A percentile compares a stretch with the other conserved stretches of the same genome.
Evolutionary conservation across 2,888 invertebrate species (phyloP).

Genomic region (Hofmannophila pseudospretella): DNA sequence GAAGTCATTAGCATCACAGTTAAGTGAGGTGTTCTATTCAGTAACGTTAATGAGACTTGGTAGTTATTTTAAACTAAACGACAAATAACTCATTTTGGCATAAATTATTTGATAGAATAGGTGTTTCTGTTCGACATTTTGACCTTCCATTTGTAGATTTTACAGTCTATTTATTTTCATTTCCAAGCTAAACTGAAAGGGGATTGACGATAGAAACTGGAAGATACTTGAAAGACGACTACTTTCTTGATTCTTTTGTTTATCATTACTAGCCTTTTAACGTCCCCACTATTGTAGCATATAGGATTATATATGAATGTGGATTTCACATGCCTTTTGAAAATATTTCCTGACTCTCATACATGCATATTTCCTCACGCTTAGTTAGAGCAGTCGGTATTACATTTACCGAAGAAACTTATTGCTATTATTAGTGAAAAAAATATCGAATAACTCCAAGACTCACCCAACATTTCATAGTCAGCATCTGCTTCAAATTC

Average conservation of each 20-base stretch:
- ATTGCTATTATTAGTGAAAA: too few relatives aligned
- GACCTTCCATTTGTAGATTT: constrained; percentile 6
- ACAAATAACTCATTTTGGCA: constrained; percentile 4
- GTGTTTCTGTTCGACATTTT: constrained; percentile 8
- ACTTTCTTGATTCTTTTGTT: too few relatives aligned
- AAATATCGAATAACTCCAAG: not conserved
- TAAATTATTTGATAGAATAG: constrained; percentile 14
- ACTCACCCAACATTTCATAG: not conserved
- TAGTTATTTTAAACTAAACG: constrained; percentile 14
- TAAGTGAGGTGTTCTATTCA: constrained; percentile 23
- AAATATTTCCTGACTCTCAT: too few relatives aligned
- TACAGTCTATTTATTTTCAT: not conserved
- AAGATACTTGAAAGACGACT: too few relatives aligned
- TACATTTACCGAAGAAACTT: too few relatives aligned
- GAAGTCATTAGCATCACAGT: constrained; percentile 22
- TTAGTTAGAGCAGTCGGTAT: not conserved
- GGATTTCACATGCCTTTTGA: too few relatives aligned
- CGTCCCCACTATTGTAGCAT: too few relatives aligned
- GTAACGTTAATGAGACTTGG: constrained; percentile 19
- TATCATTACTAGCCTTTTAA: too few relatives aligned
- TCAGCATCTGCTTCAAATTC: constrained; percentile 18
- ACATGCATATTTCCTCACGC: too few relatives aligned
- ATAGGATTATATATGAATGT: too few relatives aligned
- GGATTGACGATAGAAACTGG: too few relatives aligned
- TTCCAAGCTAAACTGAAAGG: too few relatives aligned